Evolutionary conservation across 2,888 invertebrate genomes (phyloP), one percentile per base, ranked within the genome.

Genomic region (Charanyca ferruginea): DNA sequence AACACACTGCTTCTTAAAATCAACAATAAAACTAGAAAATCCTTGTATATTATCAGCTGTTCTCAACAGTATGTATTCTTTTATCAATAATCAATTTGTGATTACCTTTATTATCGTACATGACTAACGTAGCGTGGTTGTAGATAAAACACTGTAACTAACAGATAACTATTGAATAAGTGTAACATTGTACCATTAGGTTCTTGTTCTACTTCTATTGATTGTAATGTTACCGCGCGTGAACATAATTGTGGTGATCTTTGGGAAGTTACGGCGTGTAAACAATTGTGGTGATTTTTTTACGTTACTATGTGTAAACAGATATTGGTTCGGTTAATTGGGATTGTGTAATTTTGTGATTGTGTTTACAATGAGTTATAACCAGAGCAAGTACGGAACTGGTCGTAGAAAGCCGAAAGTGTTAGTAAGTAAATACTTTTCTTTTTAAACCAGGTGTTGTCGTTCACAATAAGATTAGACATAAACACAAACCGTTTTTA

Each of bases 351-450:
- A 22, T 16, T 38, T 16, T 32, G 68, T 20, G 28, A 23, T 42
- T 25, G 32, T 32, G n/a, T 45, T 18, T 11, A 22, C 11, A 1
- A 69, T 73, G 73, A 73, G 66, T 66, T 66, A 66, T 57, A 58
- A 66, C 44, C 66, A 73, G 11, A 61, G 20, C 9, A 73, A 48
- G 44, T 73, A 73, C 22, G 66, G 73, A 9, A 62, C 57, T 16
- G 9, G 57, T 32, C 60, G 45, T 6, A 71, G 25, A n/a, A 66
- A 66, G 20, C 44, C 53, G 7, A 73, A 44, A 49, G 60, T 73
- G 1, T 18, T 49, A 47, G 73, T 73, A 45, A 73, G 72, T 45
- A 22, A 11, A 48, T 7, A 9, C 11, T 13, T 6, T 11, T n/a
- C 0, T 28, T 20, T n/a, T n/a, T n/a, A n/a, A n/a, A n/a, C n/a